These are phyloP conservation scores for Falco cherrug DNA, from an alignment of 2,797 vertebrate species.

Conservation along the genomic window DNA sequence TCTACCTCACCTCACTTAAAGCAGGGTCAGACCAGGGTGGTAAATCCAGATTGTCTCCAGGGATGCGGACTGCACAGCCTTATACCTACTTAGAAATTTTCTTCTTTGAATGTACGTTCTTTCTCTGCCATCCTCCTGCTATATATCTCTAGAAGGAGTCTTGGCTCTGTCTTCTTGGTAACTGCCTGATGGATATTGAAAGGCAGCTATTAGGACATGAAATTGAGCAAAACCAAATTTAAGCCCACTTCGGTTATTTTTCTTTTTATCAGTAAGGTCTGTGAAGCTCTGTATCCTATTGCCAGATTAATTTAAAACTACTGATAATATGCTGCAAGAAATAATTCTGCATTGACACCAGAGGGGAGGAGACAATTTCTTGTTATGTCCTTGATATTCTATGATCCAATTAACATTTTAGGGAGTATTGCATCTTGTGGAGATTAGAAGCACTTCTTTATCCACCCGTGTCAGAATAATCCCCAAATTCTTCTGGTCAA, in stretches of 20 bases:
- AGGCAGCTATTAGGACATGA: not conserved
- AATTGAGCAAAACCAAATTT: slow-evolving; percentile 8
- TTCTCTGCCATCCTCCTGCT: not conserved
- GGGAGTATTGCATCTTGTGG: not conserved
- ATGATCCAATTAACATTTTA: not conserved
- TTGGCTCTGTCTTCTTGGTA: not conserved
- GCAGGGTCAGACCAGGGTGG: not conserved
- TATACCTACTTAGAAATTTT: not conserved
- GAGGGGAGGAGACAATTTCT: not conserved
- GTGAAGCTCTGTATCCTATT: not conserved
- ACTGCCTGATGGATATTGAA: not conserved
- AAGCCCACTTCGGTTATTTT: not conserved
- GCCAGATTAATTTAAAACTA: not conserved
- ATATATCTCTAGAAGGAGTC: not conserved
- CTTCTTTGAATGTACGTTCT: not conserved
- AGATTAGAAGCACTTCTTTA: slow-evolving; percentile 10
- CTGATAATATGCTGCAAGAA: not conserved
- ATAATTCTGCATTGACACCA: not conserved
- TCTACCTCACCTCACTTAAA: not conserved
- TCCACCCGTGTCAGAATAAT: not conserved
- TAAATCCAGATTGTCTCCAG: not conserved
- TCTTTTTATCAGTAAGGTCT: not conserved
- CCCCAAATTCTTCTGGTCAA: not conserved
- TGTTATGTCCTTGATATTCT: not conserved
- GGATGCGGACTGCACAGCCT: not conserved